Conservation (phyloP, 1,140 invertebrate genomes). For the Dendroctonus valens region DNA sequence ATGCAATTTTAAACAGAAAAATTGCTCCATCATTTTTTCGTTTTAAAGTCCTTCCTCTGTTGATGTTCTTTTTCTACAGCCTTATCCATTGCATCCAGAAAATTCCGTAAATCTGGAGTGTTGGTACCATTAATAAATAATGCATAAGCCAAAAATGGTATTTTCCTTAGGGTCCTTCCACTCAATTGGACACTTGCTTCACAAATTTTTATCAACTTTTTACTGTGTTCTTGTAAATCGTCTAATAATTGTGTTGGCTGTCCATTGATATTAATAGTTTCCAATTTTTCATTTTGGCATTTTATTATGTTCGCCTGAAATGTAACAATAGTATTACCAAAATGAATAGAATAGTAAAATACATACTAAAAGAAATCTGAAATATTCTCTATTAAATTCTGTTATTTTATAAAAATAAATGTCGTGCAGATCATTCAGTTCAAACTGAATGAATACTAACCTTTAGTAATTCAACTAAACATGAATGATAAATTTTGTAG, state of each 20-base stretch:
- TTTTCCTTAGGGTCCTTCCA: slow-evolving; percentile 80
- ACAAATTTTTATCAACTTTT: slow-evolving; percentile 52
- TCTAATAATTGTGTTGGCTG: not conserved
- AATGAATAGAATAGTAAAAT: too few relatives aligned
- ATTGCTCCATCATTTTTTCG: too few relatives aligned
- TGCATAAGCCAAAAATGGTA: slow-evolving; percentile 82
- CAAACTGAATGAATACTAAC: slow-evolving; percentile 50
- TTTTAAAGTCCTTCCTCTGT: slow-evolving; percentile 3
- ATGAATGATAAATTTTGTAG: slow-evolving; percentile 77
- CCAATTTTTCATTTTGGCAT: slow-evolving; percentile 1
- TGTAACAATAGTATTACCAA: slow-evolving; percentile 13
- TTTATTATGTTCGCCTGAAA: slow-evolving; percentile 29
- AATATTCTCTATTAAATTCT: too few relatives aligned
- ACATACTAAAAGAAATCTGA: too few relatives aligned
- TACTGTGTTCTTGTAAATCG: slow-evolving; percentile 13
- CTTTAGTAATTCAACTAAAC: slow-evolving; percentile 76
- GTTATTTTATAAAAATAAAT: slow-evolving; percentile 19
- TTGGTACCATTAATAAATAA: slow-evolving; percentile 45
- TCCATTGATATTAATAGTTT: slow-evolving; percentile 1
- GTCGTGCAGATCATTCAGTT: not conserved
- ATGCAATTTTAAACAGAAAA: not conserved
- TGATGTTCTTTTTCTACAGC: slow-evolving; percentile 36
- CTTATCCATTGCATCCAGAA: slow-evolving; percentile 36
- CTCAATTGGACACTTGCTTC: slow-evolving; percentile 71
- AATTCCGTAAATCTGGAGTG: slow-evolving; percentile 17